A percentile compares a stretch with the other conserved stretches of the same genome.
These are phyloP conservation scores for Aphelenchoides besseyi DNA, from an alignment of 1,140 invertebrate genomes.

Conservation along the genomic window DNA sequence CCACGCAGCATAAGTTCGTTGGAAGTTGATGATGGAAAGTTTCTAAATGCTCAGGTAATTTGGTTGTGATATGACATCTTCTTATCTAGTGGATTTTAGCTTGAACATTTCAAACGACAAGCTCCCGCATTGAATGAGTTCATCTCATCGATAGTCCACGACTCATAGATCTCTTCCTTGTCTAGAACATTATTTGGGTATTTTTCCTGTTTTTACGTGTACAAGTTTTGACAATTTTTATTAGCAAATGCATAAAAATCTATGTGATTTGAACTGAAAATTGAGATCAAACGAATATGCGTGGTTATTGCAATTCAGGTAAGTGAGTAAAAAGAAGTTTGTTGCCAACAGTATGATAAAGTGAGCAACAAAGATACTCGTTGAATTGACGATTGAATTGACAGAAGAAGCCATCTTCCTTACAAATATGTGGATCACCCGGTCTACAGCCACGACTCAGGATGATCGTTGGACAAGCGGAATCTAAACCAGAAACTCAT, in stretches of 20 bases:
- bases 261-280: too few species aligned
- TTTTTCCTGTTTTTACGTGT: not conserved
- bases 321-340: not conserved
- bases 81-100: not conserved
- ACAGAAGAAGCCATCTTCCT: slow-evolving; percentile 40
- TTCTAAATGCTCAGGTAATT: slow-evolving; percentile 4
- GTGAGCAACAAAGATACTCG: slow-evolving; percentile 37
- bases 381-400: slow-evolving; percentile 39
- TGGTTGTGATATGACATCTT: not conserved
- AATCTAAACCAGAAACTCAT: slow-evolving; percentile 26
- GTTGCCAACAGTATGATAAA: slow-evolving; percentile 12
- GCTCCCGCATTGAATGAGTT: not conserved
- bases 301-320: not conserved
- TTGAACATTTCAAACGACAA: slow-evolving; percentile 14
- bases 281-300: not conserved
- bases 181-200: not conserved
- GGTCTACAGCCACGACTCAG: slow-evolving; percentile 21
- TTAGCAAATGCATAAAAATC: not conserved
- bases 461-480: slow-evolving; percentile 33
- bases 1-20: slow-evolving; percentile 11
- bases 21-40: not conserved
- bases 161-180: not conserved
- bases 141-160: not conserved
- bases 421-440: slow-evolving; percentile 34
- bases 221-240: not conserved